These are phyloP conservation scores for Matsumyia berberina DNA, from an alignment of 2,888 invertebrate genomes.

Conservation along the genomic window DNA sequence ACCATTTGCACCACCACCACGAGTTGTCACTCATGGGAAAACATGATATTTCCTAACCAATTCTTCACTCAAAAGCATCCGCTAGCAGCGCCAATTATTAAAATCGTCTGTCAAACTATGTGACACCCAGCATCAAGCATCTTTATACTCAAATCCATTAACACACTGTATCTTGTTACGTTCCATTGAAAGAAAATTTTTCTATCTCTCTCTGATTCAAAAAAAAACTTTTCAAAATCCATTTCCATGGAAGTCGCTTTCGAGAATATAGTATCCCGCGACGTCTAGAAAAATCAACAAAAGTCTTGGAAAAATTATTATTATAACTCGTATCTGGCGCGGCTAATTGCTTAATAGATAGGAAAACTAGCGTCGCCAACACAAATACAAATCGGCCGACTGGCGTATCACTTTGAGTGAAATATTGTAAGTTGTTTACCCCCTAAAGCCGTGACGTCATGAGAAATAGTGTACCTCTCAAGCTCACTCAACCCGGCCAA, in stretches of 20 bases:
- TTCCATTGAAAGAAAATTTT: neutral
- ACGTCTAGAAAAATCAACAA: constrained; percentile 13
- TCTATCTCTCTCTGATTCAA: constrained; percentile 5
- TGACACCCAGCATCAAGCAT: constrained; percentile 27
- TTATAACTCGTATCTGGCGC: neutral
- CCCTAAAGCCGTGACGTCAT: constrained; percentile 56
- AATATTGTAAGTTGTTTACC: constrained; percentile 60
- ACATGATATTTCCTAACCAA: neutral
- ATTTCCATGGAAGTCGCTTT: constrained; percentile 9
- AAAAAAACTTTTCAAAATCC: neutral
- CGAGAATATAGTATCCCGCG: neutral
- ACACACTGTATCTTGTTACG: constrained; percentile 32
- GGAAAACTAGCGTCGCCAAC: constrained; percentile 42
- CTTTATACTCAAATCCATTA: constrained; percentile 27
- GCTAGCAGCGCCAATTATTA: constrained; percentile 6
- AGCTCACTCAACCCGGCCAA: constrained; percentile 39
- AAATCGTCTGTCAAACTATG: neutral
- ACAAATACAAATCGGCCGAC: constrained; percentile 28
- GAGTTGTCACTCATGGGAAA: neutral
- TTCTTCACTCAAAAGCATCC: neutral
- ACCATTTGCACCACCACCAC: neutral
- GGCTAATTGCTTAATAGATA: constrained; percentile 38
- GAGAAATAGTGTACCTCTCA: constrained; percentile 37
- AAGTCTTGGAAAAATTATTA: neutral
- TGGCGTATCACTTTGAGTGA: constrained; percentile 5